These are phyloP conservation scores for Mimumesa dahlbomi DNA, from an alignment of 2,888 invertebrate species.

Conservation along the genomic window DNA sequence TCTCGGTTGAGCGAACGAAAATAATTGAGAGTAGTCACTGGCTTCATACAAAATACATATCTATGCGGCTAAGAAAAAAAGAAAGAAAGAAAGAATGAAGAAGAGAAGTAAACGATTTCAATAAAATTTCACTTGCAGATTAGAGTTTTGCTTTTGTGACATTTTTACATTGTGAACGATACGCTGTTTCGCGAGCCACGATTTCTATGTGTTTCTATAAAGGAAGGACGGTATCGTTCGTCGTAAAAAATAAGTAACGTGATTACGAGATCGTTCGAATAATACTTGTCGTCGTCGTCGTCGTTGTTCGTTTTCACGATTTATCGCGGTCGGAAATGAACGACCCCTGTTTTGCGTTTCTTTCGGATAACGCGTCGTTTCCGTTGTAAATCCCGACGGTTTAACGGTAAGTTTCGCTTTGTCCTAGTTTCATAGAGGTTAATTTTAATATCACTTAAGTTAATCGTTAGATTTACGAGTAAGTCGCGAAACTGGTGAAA, in stretches of 20 bases:
- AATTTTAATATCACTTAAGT: conserved; percentile 33
- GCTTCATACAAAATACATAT: too few relatives aligned
- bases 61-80: too few relatives aligned
- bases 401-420: conserved; percentile 47
- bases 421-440: conserved; percentile 32
- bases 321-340: neutral
- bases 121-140: too few relatives aligned
- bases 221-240: too few relatives aligned
- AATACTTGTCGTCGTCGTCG: neutral
- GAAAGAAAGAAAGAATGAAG: conserved; percentile 77
- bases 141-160: too few relatives aligned
- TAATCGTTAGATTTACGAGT: conserved; percentile 24
- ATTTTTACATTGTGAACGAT: too few relatives aligned
- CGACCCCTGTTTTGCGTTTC: neutral
- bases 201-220: too few relatives aligned
- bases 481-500: conserved; percentile 6
- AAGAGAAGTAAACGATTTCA: conserved; percentile 54
- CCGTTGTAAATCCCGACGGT: neutral
- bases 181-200: too few relatives aligned
- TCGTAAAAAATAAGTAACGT: too few relatives aligned
- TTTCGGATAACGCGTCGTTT: neutral
- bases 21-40: too few relatives aligned
- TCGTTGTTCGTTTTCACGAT: neutral
- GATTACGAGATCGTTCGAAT: too few relatives aligned
- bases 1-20: too few relatives aligned